These are phyloP conservation scores for Tiaroga cobitis DNA, from an alignment of 2,797 vertebrate species.

Conservation along the genomic window DNA sequence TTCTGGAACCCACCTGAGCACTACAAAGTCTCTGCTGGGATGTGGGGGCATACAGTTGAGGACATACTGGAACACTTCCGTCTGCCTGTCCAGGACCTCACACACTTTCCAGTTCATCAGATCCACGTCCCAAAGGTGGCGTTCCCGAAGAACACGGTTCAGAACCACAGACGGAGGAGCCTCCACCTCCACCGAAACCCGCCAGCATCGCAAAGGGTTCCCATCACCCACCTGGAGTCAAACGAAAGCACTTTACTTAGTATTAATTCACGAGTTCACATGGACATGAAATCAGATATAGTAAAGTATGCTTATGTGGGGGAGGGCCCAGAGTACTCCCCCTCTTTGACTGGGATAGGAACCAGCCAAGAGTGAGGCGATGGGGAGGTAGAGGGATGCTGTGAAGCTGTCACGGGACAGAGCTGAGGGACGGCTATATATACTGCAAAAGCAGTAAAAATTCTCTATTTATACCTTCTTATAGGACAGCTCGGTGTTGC, in stretches of 20 bases:
- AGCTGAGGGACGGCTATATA: too few species aligned
- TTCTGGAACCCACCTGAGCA: conserved; percentile 84
- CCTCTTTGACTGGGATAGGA: not conserved
- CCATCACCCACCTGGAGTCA: conserved; percentile 88
- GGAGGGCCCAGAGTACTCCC: not conserved
- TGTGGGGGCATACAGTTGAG: conserved; percentile 95
- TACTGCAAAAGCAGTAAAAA: too few species aligned
- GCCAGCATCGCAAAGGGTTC: conserved; percentile 91
- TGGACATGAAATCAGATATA: not conserved
- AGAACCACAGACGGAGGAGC: conserved; percentile 93
- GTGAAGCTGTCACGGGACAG: too few species aligned
- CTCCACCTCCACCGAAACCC: conserved; percentile 92
- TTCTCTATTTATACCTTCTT: conserved; percentile 85
- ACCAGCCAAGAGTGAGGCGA: not conserved
- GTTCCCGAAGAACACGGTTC: conserved; percentile 93
- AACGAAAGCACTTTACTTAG: not conserved
- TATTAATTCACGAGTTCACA: not conserved
- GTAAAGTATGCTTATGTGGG: not conserved
- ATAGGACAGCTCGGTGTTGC: conserved; percentile 90
- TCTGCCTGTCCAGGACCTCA: conserved; percentile 91
- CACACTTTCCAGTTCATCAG: conserved; percentile 95
- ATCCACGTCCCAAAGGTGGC: conserved; percentile 96
- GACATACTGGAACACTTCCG: conserved; percentile 94
- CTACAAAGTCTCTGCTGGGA: conserved; percentile 90
- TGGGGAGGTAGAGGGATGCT: too few species aligned